A percentile compares a stretch with the other conserved stretches of the same genome.
phyloP scores from a whole-genome alignment of 2,113 vertebrate genomes.

The Bufo gargarizans region DNA sequence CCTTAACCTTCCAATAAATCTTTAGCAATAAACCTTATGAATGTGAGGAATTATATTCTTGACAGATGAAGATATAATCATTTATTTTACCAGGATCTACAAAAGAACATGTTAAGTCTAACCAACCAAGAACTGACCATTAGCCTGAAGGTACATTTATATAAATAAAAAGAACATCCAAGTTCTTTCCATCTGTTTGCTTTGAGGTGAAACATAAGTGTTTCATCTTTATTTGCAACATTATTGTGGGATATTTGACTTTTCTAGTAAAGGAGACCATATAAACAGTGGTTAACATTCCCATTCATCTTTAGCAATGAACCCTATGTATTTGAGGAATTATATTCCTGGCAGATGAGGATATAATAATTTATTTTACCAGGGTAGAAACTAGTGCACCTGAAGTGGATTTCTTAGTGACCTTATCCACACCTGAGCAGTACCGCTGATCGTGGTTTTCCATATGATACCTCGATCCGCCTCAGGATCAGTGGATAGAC shows the following conservation, averaged over 20 bases:
- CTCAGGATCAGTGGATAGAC: too few species aligned
- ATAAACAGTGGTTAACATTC: not conserved
- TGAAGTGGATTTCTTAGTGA: too few species aligned
- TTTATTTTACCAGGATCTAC: not conserved
- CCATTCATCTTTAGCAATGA: not conserved
- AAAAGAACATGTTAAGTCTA: not conserved
- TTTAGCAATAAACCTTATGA: not conserved
- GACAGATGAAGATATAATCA: not conserved
- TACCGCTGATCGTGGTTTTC: too few species aligned
- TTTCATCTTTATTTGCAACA: slow-evolving; percentile 44
- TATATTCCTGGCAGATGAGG: not conserved
- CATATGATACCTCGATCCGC: too few species aligned
- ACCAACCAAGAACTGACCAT: not conserved
- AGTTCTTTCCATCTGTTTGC: slow-evolving; percentile 65
- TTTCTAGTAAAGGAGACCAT: not conserved
- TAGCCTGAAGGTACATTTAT: not conserved
- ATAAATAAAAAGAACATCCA: slow-evolving; percentile 11
- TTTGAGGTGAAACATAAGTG: slow-evolving; percentile 50
- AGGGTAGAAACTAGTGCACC: not conserved
- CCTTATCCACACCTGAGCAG: too few species aligned
- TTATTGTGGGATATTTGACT: slow-evolving; percentile 25
- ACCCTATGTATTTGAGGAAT: not conserved
- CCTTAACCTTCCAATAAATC: not conserved
- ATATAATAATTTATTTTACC: not conserved
- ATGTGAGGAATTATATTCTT: not conserved